phyloP scores from a whole-genome alignment of 2,797 vertebrate species.

The Varecia variegata region DNA sequence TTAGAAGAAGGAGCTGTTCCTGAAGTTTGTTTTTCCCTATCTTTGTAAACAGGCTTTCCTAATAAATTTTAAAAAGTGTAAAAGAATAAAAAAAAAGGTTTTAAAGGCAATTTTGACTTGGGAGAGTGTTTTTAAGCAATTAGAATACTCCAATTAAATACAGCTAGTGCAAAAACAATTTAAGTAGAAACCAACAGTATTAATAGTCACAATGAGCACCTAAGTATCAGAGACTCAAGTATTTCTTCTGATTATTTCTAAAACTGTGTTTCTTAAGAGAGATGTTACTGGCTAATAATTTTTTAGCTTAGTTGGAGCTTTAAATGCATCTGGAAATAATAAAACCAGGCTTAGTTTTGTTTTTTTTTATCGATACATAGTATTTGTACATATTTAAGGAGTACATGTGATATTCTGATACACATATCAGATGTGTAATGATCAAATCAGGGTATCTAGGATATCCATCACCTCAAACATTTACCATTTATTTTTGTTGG shows the following conservation, averaged over 20 bases:
- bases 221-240: not conserved
- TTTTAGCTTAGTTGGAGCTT: not conserved
- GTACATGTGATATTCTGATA: not conserved
- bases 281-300: not conserved
- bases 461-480: not conserved
- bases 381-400: not conserved
- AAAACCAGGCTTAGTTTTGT: not conserved
- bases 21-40: not conserved
- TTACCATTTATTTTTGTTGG: not conserved
- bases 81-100: not conserved
- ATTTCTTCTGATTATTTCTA: not conserved
- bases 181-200: not conserved
- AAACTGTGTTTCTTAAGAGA: not conserved
- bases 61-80: not conserved
- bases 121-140: not conserved
- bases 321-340: not conserved
- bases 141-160: not conserved
- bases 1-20: not conserved
- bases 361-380: not conserved
- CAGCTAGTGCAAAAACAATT: not conserved
- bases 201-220: not conserved
- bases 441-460: not conserved
- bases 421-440: not conserved
- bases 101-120: not conserved
- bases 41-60: not conserved